Base-by-base conservation (phyloP, 1,140 invertebrate genomes). In the Drosophila subobscura region DNA sequence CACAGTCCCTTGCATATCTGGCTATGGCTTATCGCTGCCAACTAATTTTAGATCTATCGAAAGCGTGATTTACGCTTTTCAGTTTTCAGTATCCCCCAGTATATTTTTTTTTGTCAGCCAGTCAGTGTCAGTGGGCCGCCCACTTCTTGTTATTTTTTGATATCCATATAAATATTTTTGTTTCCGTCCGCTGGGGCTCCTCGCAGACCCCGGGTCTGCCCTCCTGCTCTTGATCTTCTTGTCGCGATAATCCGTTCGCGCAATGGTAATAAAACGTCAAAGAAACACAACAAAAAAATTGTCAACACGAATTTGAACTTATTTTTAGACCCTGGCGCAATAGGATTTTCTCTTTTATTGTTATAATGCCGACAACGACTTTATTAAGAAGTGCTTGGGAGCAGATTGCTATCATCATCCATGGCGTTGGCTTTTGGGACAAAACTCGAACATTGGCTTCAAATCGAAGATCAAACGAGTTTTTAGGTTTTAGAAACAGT, bases 261-360 rank as follows among this genome's bases (percentile, higher is more conserved):
- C 80, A 86, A 81, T 81, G 77, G 73, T 77, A 85, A 85, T 84
- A 85, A 85, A 85, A 85, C 54, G 63, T 50, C 63, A 76, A 75
- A 70, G 45, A 40, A 50, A 59, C 33, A 51, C 40, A 33, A 47
- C 58, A 73, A 71, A 76, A 65, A 72, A 70, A 81, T 79, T 86
- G 83, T 88, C 83, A 88, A 86, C 83, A 86, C 78, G 83, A 86
- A 88, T 83, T 79, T 86, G 66, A 88, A 88, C 66, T 63, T 86
- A 86, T 86, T 86, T 88, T 88, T 86, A 86, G 74, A 86, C 74
- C 66, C 45, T 79, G 63, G 52, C 77, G 73, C 77, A 83, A 86
- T 78, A 64, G 71, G 81, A 88, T 85, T 85, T 85, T 64, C 45
- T 74, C 52, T 52, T 50, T 52, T 42, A 54, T 76, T 58, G 44